These are phyloP conservation scores for Diplolepis rosae DNA, from an alignment of 2,888 invertebrate genomes.

Conservation along the genomic window DNA sequence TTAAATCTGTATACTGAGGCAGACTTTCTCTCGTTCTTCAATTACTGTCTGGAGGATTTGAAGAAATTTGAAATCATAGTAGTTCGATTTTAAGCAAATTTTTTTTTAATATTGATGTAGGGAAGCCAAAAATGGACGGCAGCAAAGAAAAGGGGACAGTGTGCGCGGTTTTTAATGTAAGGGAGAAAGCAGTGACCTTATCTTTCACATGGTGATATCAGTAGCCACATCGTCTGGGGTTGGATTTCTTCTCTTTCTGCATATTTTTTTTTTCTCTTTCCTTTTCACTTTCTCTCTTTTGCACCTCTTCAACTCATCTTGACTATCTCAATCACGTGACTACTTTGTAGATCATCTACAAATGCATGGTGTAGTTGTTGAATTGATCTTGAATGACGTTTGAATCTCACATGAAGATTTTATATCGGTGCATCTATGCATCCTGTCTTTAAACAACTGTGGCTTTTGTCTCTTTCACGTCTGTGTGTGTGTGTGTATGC, in stretches of 20 bases:
- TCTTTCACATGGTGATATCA: slow-evolving; percentile 54
- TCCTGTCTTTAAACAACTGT: not conserved
- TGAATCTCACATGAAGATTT: slow-evolving; percentile 15
- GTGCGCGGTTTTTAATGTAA: slow-evolving; percentile 34
- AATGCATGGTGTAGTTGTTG: slow-evolving; percentile 20
- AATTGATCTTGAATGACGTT: slow-evolving; percentile 29
- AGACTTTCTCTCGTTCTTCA: no score
- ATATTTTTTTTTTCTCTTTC: slow-evolving; percentile 35
- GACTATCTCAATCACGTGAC: slow-evolving; percentile 44
- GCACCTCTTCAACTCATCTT: slow-evolving; percentile 34
- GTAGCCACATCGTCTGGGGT: slow-evolving; percentile 62
- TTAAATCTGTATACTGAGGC: no score
- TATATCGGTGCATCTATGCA: not conserved
- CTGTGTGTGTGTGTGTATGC: not conserved
- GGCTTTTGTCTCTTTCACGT: not conserved
- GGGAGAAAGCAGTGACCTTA: slow-evolving; percentile 46
- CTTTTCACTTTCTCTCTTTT: slow-evolving; percentile 22
- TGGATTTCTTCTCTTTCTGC: slow-evolving; percentile 41
- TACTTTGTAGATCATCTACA: slow-evolving; percentile 11
- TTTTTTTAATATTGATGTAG: no score
- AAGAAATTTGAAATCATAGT: no score
- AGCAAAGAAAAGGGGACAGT: slow-evolving; percentile 34
- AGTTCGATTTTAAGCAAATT: no score
- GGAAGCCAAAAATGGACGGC: slow-evolving; percentile 58
- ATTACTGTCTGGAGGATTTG: no score